Percentiles rank a stretch among this genome's conserved stretches.
phyloP scores from a whole-genome alignment of 92 coral and sea anemone genomes.

The Umimayanthus kanabou region DNA sequence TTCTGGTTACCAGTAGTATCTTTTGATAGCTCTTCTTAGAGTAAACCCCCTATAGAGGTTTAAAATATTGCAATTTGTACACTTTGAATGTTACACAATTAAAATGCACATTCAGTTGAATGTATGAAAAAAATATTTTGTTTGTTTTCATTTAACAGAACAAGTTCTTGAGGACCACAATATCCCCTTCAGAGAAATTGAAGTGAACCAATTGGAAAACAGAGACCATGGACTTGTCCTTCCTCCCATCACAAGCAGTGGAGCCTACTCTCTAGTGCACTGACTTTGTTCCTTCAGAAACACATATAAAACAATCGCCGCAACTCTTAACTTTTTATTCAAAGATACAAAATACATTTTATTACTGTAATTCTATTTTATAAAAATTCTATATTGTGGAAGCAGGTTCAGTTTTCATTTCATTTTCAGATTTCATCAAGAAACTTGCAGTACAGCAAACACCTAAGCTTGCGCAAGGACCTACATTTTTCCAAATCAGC shows the following conservation, averaged over 20 bases:
- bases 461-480: not conserved
- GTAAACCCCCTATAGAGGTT: too few species aligned
- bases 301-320: not conserved
- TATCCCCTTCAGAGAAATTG: constrained; percentile 64
- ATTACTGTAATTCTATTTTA: not conserved
- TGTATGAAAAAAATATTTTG: not conserved
- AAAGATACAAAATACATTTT: not conserved
- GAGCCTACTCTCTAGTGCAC: constrained; percentile 67
- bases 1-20: too few species aligned
- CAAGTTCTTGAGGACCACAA: constrained; percentile 26
- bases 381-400: not conserved
- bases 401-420: not conserved
- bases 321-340: not conserved
- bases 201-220: constrained; percentile 73
- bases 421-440: not conserved
- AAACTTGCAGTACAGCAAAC: not conserved
- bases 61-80: not conserved
- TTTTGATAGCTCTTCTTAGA: too few species aligned
- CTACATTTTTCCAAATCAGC: not conserved
- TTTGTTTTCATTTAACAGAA: constrained; percentile 3
- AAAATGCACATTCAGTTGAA: not conserved
- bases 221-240: constrained; percentile 47
- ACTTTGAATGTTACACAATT: not conserved
- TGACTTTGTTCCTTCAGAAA: constrained; percentile 13
- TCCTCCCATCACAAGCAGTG: constrained; percentile 54